These are phyloP conservation scores for Polypedilum vanderplanki DNA, from an alignment of 1,140 invertebrate genomes.

Conservation along the genomic window DNA sequence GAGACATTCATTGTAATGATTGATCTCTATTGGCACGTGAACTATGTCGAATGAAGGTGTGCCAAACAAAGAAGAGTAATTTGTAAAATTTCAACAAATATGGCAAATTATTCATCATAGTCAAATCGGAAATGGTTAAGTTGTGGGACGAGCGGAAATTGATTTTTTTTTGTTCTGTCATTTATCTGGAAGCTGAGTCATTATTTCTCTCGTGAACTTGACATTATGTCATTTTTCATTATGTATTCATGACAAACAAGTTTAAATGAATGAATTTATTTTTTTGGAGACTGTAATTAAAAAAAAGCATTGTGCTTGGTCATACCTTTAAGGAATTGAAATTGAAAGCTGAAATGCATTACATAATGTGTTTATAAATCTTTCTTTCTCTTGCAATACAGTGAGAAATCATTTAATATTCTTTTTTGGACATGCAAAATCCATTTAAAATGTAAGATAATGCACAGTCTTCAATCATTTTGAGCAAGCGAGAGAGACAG, in stretches of 20 bases:
- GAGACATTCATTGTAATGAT: constrained; percentile 4
- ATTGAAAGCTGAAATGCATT: constrained; percentile 12
- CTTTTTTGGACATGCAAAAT: constrained; percentile 12
- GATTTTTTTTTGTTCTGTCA: constrained; percentile 2
- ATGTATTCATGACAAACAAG: neutral
- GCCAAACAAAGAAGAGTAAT: constrained; percentile 6
- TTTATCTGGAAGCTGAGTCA: constrained; percentile 3
- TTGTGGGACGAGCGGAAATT: constrained; percentile 1
- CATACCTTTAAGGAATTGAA: neutral
- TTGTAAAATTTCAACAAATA: constrained; percentile 6
- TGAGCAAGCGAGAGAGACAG: neutral
- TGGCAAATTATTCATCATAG: neutral
- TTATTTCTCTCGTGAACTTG: neutral
- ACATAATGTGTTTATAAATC: neutral
- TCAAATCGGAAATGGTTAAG: neutral
- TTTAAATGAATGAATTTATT: neutral
- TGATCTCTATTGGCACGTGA: constrained; percentile 11
- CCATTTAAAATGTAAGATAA: constrained; percentile 14
- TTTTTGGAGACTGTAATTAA: neutral
- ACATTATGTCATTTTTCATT: neutral
- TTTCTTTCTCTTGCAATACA: neutral
- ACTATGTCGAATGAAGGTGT: neutral
- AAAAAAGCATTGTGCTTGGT: neutral
- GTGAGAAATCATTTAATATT: neutral
- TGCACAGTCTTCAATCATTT: constrained; percentile 16